These are phyloP conservation scores for Pocillopora meandrina DNA, from an alignment of 92 coral and sea anemone species.

Conservation along the genomic window DNA sequence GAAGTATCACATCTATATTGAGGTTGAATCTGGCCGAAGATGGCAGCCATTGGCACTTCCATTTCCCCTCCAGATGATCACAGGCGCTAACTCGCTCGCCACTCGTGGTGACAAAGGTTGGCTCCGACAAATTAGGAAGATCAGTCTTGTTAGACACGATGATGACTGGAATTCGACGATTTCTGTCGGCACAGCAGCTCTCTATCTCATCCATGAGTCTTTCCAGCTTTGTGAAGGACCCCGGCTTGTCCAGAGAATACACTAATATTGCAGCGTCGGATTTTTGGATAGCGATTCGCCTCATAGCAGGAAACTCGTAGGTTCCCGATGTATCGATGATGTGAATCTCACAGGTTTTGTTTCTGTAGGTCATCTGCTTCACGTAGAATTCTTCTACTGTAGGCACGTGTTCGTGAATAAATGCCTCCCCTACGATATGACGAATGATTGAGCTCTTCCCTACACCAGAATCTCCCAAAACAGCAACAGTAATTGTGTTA, in stretches of 20 bases:
- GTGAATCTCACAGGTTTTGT: conserved; percentile 76
- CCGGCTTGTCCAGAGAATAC: conserved; percentile 70
- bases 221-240: conserved; percentile 68
- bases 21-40: conserved; percentile 68
- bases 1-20: conserved; percentile 57
- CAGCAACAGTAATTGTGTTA: conserved; percentile 71
- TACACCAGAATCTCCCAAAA: conserved; percentile 87
- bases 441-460: conserved; percentile 87
- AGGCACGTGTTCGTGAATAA: conserved; percentile 65
- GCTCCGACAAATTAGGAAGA: conserved; percentile 42
- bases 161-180: conserved; percentile 64
- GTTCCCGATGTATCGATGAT: conserved; percentile 89
- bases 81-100: conserved; percentile 50
- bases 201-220: conserved; percentile 81
- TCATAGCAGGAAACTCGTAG: conserved; percentile 97
- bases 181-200: conserved; percentile 38
- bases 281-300: conserved; percentile 84
- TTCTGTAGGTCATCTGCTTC: conserved; percentile 70
- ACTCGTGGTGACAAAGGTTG: conserved; percentile 26
- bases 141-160: conserved; percentile 82
- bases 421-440: conserved; percentile 66
- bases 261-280: conserved; percentile 87
- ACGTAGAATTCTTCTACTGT: conserved; percentile 91
- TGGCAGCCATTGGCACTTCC: conserved; percentile 70
- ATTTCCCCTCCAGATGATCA: conserved; percentile 58